Conservation (phyloP, 2,888 invertebrate genomes). For the Agrochola circellaris region DNA sequence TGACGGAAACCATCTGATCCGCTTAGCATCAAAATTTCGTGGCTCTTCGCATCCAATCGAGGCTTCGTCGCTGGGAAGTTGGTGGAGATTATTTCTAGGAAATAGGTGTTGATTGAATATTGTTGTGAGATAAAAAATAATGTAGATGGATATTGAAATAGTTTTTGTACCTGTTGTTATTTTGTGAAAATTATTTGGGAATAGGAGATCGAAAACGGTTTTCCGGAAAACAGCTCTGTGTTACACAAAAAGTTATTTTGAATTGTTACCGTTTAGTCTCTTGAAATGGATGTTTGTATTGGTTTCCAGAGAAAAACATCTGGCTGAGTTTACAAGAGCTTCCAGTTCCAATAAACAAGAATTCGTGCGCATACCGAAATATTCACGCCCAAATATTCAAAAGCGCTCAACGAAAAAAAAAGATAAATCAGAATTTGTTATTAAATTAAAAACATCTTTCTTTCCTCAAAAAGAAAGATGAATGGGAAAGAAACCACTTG, state of each 20-base stretch:
- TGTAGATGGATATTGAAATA: too few species aligned
- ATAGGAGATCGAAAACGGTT: not conserved
- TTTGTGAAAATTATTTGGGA: not conserved
- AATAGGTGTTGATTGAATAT: slow-evolving; percentile 2
- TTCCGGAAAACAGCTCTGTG: not conserved
- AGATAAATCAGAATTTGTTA: slow-evolving; percentile 29
- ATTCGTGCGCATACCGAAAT: not conserved
- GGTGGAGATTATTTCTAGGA: slow-evolving; percentile 20
- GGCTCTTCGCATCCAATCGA: slow-evolving; percentile 7
- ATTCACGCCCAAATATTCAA: not conserved
- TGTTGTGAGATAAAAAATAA: not conserved
- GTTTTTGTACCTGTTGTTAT: too few species aligned
- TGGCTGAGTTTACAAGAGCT: not conserved
- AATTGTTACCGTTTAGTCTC: not conserved
- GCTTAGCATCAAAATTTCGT: slow-evolving; percentile 40
- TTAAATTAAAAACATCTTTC: slow-evolving; percentile 31
- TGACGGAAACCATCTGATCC: slow-evolving; percentile 24
- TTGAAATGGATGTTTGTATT: not conserved
- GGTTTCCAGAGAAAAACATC: not conserved
- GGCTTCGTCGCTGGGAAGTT: slow-evolving; percentile 18
- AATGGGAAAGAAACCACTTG: slow-evolving; percentile 12
- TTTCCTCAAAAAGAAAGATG: slow-evolving; percentile 22
- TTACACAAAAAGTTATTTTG: not conserved
- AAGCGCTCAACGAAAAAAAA: slow-evolving; percentile 7
- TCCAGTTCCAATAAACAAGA: not conserved